These are phyloP conservation scores for Anagrus nilaparvatae DNA, from an alignment of 1,140 invertebrate species.

Conservation along the genomic window DNA sequence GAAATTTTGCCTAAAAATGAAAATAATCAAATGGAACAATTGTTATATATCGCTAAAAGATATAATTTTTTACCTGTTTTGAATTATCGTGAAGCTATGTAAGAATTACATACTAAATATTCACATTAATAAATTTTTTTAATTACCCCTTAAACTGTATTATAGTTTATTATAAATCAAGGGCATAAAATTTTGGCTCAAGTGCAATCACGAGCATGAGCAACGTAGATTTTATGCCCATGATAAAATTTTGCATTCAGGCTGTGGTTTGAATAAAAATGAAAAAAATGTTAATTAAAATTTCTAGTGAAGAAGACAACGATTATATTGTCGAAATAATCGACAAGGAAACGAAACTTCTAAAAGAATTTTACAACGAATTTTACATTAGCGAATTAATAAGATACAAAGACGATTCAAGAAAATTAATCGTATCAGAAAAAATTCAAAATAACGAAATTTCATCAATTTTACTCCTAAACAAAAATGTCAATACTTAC, in stretches of 20 bases:
- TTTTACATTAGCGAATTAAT: conserved; percentile 63
- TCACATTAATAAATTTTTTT: too few relatives aligned
- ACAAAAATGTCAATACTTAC: conserved; percentile 50
- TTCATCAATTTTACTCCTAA: conserved; percentile 53
- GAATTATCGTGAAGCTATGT: too few relatives aligned
- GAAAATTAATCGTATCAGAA: conserved; percentile 37
- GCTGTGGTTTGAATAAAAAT: not conserved
- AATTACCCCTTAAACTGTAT: too few relatives aligned
- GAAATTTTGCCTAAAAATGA: not conserved
- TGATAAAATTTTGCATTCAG: too few relatives aligned
- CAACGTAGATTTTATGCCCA: not conserved
- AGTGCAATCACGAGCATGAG: not conserved
- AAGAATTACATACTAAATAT: too few relatives aligned
- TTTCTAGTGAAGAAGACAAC: conserved; percentile 57
- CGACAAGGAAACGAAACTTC: conserved; percentile 41
- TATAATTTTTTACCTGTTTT: not conserved
- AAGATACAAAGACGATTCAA: conserved; percentile 23
- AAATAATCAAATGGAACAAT: not conserved
- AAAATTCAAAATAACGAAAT: conserved; percentile 44
- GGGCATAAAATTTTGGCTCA: not conserved
- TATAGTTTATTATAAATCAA: not conserved
- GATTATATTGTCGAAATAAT: conserved; percentile 60
- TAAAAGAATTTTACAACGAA: conserved; percentile 54
- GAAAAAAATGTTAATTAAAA: not conserved
- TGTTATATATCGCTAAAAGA: not conserved